phyloP scores from a whole-genome alignment of 2,888 invertebrate genomes.

The Smittia aterrima region DNA sequence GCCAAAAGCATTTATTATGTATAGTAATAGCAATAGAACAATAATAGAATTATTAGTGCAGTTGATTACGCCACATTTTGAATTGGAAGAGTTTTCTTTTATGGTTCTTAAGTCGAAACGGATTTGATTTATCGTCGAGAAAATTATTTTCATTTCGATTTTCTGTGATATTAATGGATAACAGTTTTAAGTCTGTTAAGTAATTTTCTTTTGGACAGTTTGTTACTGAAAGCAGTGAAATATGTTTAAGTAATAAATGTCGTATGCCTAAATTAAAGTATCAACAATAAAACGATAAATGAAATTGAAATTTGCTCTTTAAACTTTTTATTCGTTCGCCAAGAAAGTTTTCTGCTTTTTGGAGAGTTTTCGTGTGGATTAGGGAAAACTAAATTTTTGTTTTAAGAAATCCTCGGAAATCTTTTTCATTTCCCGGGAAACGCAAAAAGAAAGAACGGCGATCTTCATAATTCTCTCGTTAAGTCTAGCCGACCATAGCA shows the following conservation, averaged over 20 bases:
- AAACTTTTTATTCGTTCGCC: neutral
- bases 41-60: neutral
- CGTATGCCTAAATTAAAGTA: slow-evolving; percentile 28
- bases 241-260: slow-evolving; percentile 26
- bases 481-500: slow-evolving; percentile 20
- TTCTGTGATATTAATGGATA: slow-evolving; percentile 40
- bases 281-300: slow-evolving; percentile 23
- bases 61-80: too few relatives aligned
- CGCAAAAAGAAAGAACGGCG: neutral
- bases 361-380: neutral
- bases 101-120: slow-evolving; percentile 14
- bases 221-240: neutral
- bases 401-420: too few relatives aligned
- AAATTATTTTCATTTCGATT: slow-evolving; percentile 34
- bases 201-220: neutral
- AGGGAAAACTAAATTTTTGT: too few relatives aligned
- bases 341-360: too few relatives aligned
- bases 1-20: slow-evolving; percentile 17
- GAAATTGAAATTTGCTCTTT: slow-evolving; percentile 9
- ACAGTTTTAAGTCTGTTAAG: slow-evolving; percentile 25
- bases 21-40: neutral
- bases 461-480: slow-evolving; percentile 15
- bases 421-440: too few relatives aligned
- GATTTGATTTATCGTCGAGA: neutral
- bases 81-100: neutral